Conservation (phyloP, 2,888 invertebrate species). For the Netelia inedita region DNA sequence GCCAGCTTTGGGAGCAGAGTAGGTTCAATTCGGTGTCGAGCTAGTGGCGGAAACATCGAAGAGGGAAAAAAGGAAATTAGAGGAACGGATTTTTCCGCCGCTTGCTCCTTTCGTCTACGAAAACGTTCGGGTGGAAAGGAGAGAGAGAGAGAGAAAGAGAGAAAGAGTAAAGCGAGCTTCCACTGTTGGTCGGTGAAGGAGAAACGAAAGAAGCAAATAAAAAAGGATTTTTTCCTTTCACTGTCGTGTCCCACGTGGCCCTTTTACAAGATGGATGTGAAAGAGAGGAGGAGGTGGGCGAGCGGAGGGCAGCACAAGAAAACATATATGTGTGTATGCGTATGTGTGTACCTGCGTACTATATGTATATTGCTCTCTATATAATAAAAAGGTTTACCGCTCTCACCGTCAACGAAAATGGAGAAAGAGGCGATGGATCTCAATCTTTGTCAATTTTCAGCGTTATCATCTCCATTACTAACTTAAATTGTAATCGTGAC, state of each 20-base stretch:
- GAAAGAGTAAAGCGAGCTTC: not conserved
- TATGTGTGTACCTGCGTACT: not conserved
- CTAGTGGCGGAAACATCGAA: slow-evolving; percentile 46
- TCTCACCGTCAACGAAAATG: too few species aligned
- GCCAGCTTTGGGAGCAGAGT: slow-evolving; percentile 26
- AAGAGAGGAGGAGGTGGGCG: slow-evolving; percentile 25
- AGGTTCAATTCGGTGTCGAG: slow-evolving; percentile 32
- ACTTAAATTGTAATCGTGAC: too few species aligned
- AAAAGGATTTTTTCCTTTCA: slow-evolving; percentile 56
- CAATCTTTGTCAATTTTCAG: too few species aligned
- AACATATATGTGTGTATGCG: not conserved
- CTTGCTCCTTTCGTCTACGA: slow-evolving; percentile 56
- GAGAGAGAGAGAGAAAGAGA: not conserved
- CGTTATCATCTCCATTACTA: too few species aligned
- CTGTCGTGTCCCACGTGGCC: slow-evolving; percentile 34
- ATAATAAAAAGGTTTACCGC: too few species aligned
- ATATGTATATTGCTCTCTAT: not conserved
- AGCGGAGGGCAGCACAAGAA: slow-evolving; percentile 24
- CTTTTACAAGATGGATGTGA: slow-evolving; percentile 26
- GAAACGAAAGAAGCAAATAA: slow-evolving; percentile 53
- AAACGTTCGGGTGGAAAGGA: slow-evolving; percentile 47
- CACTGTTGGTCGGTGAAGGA: slow-evolving; percentile 40
- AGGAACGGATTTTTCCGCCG: slow-evolving; percentile 37
- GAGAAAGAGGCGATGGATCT: too few species aligned
- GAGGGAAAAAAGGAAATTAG: slow-evolving; percentile 50